Evolutionary conservation across 2,113 vertebrate genomes (phyloP).

Genomic region (Macaca nemestrina): DNA sequence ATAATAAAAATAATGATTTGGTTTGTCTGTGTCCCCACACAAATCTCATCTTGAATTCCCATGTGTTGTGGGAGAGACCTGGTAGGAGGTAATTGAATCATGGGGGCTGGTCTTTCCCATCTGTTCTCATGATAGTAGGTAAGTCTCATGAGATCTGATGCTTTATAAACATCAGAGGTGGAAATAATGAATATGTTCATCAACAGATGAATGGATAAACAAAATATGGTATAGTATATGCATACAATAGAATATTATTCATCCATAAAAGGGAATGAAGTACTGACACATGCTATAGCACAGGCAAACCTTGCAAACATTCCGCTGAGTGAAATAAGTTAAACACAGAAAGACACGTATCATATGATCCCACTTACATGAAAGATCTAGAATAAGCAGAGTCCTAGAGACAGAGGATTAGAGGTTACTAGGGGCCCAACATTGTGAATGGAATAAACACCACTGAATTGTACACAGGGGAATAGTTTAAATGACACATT

Average conservation of each 20-base stretch:
- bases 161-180: neutral
- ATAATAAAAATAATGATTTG: neutral
- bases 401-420: neutral
- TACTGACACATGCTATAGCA: neutral
- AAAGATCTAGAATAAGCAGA: neutral
- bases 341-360: neutral
- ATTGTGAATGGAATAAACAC: neutral
- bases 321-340: neutral
- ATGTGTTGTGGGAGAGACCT: no score
- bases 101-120: no score
- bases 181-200: neutral
- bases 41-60: no score
- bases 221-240: neutral
- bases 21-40: no score
- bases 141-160: no score
- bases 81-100: no score
- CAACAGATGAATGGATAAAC: neutral
- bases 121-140: no score
- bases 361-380: neutral
- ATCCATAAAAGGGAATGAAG: neutral
- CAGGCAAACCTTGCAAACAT: neutral
- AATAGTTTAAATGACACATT: neutral
- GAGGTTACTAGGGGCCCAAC: neutral
- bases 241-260: neutral
- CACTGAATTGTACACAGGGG: neutral